phyloP scores from a whole-genome alignment of 35 echinoderm and acorn worm species.

The Ptychodera flava region DNA sequence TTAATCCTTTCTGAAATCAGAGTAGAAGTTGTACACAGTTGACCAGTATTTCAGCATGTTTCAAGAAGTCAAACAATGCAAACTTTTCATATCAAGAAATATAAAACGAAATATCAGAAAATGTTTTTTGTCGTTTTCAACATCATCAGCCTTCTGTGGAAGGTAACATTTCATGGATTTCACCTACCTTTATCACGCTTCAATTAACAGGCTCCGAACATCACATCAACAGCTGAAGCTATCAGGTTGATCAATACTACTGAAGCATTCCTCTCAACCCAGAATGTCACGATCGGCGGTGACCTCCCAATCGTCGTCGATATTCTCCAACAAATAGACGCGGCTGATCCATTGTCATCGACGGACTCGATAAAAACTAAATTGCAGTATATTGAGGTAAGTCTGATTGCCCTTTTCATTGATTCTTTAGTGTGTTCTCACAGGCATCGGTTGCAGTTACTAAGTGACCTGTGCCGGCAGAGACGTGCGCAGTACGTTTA shows the following conservation, averaged over 20 bases:
- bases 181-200: neutral
- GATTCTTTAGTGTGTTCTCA: neutral
- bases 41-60: neutral
- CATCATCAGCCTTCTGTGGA: neutral
- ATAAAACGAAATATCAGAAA: neutral
- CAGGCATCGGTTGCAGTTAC: neutral
- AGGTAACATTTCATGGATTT: neutral
- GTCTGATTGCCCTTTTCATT: neutral
- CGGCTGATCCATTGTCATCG: neutral
- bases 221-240: neutral
- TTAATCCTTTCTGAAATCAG: too few relatives aligned
- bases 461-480: neutral
- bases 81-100: neutral
- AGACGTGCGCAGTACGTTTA: neutral
- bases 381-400: neutral
- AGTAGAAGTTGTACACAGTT: too few relatives aligned
- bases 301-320: neutral
- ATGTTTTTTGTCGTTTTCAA: neutral
- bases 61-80: neutral
- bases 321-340: neutral
- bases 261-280: neutral
- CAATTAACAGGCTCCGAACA: neutral
- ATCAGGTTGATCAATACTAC: neutral
- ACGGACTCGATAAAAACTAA: neutral
- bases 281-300: neutral